phyloP scores from a whole-genome alignment of 2,888 invertebrate genomes.

The Trisateles emortualis region DNA sequence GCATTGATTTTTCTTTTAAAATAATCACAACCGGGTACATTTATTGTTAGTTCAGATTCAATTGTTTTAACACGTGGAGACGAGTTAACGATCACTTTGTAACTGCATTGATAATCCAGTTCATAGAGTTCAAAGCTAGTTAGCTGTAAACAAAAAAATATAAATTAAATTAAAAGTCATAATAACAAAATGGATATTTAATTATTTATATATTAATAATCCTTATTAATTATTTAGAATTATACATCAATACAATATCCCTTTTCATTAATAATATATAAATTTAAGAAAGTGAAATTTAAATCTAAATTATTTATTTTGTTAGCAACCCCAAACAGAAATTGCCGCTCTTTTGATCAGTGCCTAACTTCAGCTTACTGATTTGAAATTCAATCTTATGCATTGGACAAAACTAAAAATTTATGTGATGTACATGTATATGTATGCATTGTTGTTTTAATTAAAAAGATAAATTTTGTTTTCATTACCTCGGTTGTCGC shows the following conservation, averaged over 20 bases:
- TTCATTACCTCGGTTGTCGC: conserved; percentile 84
- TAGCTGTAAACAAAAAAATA: conserved; percentile 72
- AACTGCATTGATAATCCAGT: conserved; percentile 86
- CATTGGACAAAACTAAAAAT: not conserved
- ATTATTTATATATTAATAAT: too few relatives aligned
- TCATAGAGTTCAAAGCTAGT: conserved; percentile 86
- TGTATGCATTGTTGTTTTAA: not conserved
- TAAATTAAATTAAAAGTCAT: not conserved
- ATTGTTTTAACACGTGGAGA: conserved; percentile 63
- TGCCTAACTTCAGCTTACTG: conserved; percentile 42
- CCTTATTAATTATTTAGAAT: too few relatives aligned
- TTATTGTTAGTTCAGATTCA: conserved; percentile 82
- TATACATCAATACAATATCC: too few relatives aligned
- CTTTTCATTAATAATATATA: too few relatives aligned
- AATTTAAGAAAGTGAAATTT: not conserved
- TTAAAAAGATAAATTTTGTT: not conserved
- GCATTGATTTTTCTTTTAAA: conserved; percentile 73
- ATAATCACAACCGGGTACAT: conserved; percentile 84
- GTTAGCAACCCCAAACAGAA: conserved; percentile 30
- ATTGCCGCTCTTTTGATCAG: conserved; percentile 43
- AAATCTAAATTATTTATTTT: conserved; percentile 4
- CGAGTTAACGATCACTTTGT: conserved; percentile 83
- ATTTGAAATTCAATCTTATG: conserved; percentile 10
- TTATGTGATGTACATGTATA: not conserved
- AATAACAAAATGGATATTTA: too few relatives aligned